Conservation (phyloP, 1,140 invertebrate species). For the Papilio polyxenes region DNA sequence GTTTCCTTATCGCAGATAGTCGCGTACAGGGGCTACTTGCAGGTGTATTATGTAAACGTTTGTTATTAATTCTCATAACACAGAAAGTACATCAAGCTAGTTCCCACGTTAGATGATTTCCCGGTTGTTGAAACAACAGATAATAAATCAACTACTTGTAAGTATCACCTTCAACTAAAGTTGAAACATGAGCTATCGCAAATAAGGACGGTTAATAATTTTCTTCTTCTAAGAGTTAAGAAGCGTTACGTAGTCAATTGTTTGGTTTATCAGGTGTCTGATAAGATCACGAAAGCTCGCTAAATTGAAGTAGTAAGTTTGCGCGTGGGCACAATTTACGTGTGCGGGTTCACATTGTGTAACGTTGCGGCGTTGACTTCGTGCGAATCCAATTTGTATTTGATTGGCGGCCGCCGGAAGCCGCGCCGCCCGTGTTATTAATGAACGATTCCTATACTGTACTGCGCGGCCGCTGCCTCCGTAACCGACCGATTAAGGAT, state of each 20-base stretch:
- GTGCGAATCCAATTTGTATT: slow-evolving; percentile 69
- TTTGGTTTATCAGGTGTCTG: background rate
- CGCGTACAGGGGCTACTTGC: slow-evolving; percentile 3
- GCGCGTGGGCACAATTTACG: background rate
- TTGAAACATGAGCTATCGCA: background rate
- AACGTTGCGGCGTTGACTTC: slow-evolving; percentile 49
- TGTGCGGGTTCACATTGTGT: slow-evolving; percentile 44
- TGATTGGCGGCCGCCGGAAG: slow-evolving; percentile 72
- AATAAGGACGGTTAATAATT: background rate
- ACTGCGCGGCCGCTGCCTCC: slow-evolving; percentile 51
- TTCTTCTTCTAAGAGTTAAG: background rate
- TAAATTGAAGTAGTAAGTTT: background rate
- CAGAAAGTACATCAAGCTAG: slow-evolving; percentile 7
- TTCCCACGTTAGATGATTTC: slow-evolving; percentile 16
- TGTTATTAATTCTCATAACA: slow-evolving; percentile 12
- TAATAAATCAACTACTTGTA: background rate
- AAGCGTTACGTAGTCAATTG: background rate
- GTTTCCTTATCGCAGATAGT: background rate
- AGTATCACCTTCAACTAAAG: background rate
- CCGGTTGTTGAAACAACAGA: slow-evolving; percentile 13
- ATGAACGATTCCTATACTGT: slow-evolving; percentile 65
- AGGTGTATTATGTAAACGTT: slow-evolving; percentile 19
- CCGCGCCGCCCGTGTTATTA: slow-evolving; percentile 74
- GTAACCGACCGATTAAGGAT: slow-evolving; percentile 40
- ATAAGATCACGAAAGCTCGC: slow-evolving; percentile 10